These are phyloP conservation scores for Hemiscyllium ocellatum DNA, from an alignment of 2,113 vertebrate genomes.

Conservation along the genomic window DNA sequence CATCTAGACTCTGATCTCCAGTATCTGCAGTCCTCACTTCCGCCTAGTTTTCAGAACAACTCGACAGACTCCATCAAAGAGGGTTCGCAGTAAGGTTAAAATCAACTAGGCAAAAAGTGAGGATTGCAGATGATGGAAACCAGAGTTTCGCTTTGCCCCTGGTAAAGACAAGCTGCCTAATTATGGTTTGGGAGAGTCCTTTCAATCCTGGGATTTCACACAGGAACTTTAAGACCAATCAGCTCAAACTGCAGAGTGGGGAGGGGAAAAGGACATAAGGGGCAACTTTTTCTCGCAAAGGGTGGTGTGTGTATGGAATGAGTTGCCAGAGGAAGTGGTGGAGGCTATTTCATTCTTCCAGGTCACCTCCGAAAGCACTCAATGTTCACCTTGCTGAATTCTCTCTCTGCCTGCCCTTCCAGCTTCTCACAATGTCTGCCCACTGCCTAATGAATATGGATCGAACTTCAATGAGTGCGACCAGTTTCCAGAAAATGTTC, in stretches of 20 bases:
- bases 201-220: background rate
- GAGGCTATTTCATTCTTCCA: background rate
- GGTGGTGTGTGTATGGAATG: too few species aligned
- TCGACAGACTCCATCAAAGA: background rate
- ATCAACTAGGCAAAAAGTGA: too few species aligned
- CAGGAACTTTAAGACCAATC: background rate
- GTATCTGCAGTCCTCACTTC: too few species aligned
- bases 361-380: too few species aligned
- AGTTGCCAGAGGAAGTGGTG: too few species aligned
- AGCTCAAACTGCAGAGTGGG: background rate
- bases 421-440: constrained; percentile 60
- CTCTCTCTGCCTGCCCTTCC: constrained; percentile 39
- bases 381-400: background rate
- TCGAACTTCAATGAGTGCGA: constrained; percentile 53
- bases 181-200: too few species aligned
- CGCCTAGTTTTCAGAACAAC: background rate
- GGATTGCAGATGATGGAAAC: too few species aligned
- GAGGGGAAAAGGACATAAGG: too few species aligned
- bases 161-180: background rate
- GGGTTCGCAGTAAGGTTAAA: too few species aligned
- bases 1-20: too few species aligned
- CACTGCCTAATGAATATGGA: constrained; percentile 48
- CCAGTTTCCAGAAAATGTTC: constrained; percentile 54
- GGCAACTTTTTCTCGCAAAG: too few species aligned
- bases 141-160: background rate